A percentile compares a stretch with the other conserved stretches of the same genome.
phyloP scores from a whole-genome alignment of 2,797 vertebrate genomes.

The Eulemur coronatus region DNA sequence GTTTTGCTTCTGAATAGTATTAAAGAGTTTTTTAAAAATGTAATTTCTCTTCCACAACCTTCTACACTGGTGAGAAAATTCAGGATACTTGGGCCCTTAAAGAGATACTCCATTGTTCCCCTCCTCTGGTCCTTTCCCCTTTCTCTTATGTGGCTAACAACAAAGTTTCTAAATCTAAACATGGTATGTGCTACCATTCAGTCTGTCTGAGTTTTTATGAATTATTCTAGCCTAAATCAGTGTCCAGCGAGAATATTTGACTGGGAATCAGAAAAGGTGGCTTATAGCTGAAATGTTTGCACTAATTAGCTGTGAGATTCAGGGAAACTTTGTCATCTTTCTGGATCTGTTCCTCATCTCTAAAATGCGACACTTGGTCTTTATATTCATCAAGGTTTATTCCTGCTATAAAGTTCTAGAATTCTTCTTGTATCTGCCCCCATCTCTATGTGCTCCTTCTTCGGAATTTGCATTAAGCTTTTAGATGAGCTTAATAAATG shows the following conservation, averaged over 20 bases:
- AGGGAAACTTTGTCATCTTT: neutral
- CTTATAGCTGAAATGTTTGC: neutral
- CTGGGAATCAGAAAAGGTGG: neutral
- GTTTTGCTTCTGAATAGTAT: neutral
- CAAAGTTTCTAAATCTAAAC: neutral
- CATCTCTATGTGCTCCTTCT: neutral
- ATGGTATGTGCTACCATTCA: neutral
- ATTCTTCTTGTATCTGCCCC: neutral
- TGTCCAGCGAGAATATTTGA: neutral
- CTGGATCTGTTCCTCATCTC: neutral
- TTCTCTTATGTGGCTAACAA: neutral
- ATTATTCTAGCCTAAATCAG: neutral
- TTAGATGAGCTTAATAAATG: neutral
- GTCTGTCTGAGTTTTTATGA: neutral
- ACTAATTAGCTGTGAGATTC: neutral
- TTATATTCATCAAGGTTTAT: neutral
- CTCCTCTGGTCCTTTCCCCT: neutral
- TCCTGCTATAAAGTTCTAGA: neutral
- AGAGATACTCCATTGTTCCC: neutral
- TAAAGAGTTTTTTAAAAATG: neutral
- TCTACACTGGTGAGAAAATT: neutral
- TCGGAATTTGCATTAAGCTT: neutral
- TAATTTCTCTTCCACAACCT: neutral
- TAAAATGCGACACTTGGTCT: neutral
- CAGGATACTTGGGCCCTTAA: neutral